Base-by-base conservation (phyloP, 2,888 invertebrate species). In the Dioctria linearis region DNA sequence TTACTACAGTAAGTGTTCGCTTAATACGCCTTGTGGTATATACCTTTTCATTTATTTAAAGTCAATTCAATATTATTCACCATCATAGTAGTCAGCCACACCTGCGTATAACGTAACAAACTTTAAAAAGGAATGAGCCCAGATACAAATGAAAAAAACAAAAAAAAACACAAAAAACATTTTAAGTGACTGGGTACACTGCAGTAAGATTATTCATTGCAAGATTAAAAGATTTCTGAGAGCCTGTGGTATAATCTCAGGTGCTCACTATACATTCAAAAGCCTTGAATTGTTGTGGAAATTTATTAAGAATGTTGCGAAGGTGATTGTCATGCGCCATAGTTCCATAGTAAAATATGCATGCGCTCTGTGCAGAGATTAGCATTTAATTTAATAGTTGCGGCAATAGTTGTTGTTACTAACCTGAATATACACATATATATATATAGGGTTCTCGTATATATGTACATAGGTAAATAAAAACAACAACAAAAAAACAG, bases 281-380 rank as follows among this genome's bases (percentile, higher is more conserved):
- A 73, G 73, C 73, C 73, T 73, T 73, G 73, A 73, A 40, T 73
- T 54, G 59, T 42, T 57, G 25, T 25, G 54, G 73, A 59, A 71
- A 54, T 42, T 73, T 54, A 73, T 73, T 73, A 59, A 73, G 73
- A 73, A 73, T 73, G 57, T 73, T 42, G 57, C 73, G 57, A 73
- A 73, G 73, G 73, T 73, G 73, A 73, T 59, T 73, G 73, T 73
- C 73, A 51, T 73, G 43, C 59, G 37, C 51, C 69, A 39, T 11
- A 51, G 13, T 73, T 9, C 51, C 69, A 39, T 11, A 51, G 13
- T 73, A 59, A 73, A 73, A 73, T 73, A 59, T 59, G 57, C 73
- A 25, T 25, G 40, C 73, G 43, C 51, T 57, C 25, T n/a, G 49
- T 40, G 73, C 42, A 25, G 25, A 25, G 25, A 25, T 39, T 51